phyloP scores from a whole-genome alignment of 2,888 invertebrate species.

The Nomada lathburiana region DNA sequence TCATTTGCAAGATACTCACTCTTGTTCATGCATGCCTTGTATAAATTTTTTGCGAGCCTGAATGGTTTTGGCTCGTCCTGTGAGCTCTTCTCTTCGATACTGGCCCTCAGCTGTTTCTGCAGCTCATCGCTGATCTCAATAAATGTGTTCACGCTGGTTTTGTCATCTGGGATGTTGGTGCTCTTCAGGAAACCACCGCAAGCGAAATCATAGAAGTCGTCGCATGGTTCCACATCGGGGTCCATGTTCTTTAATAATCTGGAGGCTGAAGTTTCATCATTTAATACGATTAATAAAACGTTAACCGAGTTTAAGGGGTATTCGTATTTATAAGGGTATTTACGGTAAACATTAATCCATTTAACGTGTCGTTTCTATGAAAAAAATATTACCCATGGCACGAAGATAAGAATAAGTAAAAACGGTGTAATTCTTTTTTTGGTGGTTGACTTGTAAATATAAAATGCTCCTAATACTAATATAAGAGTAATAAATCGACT shows the following conservation, averaged over 20 bases:
- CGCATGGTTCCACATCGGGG: conserved; percentile 90
- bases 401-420: no score
- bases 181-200: conserved; percentile 91
- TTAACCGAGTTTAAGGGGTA: not conserved
- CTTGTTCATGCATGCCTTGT: conserved; percentile 95
- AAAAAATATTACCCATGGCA: no score
- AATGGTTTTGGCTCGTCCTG: conserved; percentile 89
- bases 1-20: conserved; percentile 86
- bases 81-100: conserved; percentile 88
- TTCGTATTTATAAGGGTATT: no score
- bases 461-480: no score
- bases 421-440: no score
- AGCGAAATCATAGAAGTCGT: conserved; percentile 93
- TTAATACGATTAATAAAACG: not conserved
- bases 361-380: no score
- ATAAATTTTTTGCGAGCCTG: conserved; percentile 92
- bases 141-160: conserved; percentile 91
- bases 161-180: conserved; percentile 92
- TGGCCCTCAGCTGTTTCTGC: conserved; percentile 89
- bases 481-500: no score
- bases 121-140: conserved; percentile 91
- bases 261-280: conserved; percentile 86
- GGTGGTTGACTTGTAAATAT: no score
- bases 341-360: no score
- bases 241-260: conserved; percentile 90